These are phyloP conservation scores for Pollachius pollachius DNA, from an alignment of 2,113 vertebrate species.

Conservation along the genomic window DNA sequence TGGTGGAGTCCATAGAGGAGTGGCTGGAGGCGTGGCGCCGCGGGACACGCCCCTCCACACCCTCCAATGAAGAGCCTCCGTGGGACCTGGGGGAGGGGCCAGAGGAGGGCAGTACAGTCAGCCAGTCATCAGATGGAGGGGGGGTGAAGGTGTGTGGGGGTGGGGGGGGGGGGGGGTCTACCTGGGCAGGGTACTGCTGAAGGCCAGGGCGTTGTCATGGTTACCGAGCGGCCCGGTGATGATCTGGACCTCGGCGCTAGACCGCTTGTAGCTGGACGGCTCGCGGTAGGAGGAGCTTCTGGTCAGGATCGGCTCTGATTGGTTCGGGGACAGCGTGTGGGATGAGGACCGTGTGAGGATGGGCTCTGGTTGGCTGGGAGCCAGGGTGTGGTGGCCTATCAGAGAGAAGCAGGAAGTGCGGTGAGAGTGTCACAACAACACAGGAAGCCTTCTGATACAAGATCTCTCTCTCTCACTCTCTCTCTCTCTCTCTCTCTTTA, in stretches of 20 bases:
- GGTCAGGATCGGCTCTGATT: conserved; percentile 57
- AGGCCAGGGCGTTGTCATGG: conserved; percentile 95
- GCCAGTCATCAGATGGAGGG: not conserved
- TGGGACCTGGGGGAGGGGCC: conserved; percentile 59
- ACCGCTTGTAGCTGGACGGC: conserved; percentile 81
- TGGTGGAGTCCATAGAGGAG: conserved; percentile 90
- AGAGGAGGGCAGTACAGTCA: not conserved
- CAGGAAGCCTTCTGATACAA: no score
- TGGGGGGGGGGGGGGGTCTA: not conserved
- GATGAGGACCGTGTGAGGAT: conserved; percentile 71
- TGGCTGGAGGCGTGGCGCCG: conserved; percentile 93
- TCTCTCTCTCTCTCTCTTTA: no score
- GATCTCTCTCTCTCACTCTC: no score
- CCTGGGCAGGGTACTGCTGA: conserved; percentile 93
- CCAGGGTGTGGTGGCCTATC: conserved; percentile 70
- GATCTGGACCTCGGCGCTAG: conserved; percentile 92
- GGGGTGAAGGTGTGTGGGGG: not conserved
- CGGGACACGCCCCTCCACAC: conserved; percentile 72
- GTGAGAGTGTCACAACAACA: no score
- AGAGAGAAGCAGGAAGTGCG: not conserved
- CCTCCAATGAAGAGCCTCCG: conserved; percentile 83
- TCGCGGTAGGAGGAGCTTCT: conserved; percentile 82
- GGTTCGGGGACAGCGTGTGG: conserved; percentile 50
- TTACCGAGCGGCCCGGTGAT: conserved; percentile 89
- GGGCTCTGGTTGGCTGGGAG: conserved; percentile 75